Evolutionary conservation across 35 echinoderm and acorn worm genomes (phyloP), one percentile per base, ranked within the genome.

Genomic region (Heliocidaris tuberculata): DNA sequence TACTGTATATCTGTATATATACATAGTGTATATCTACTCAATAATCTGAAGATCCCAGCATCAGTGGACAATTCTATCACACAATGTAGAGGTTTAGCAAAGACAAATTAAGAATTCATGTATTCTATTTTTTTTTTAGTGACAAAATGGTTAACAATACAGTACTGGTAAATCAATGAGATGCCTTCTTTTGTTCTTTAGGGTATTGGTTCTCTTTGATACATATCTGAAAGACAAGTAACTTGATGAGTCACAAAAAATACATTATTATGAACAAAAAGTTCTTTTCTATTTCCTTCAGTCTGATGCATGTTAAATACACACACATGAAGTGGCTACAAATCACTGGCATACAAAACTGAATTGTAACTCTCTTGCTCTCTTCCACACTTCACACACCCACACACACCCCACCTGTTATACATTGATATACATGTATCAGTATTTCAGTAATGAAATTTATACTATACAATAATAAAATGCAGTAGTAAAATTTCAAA

Each of bases 391-490:
- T 3, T 3, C 35, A 42, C 35, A 42, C 35, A 42, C 35, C 35
- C 35, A 42, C 35, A 24, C 60, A 70, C 60, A 5, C 17, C 1
- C 24, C 59, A 15, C 59, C 11, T 7, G 65, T 7, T 27, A 78
- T 78, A 78, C 65, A 27, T 78, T 24, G n/a, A n/a, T n/a, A n/a
- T n/a, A n/a, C n/a, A 78, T 78, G 21, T 78, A 78, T n/a, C 65
- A 78, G 17, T 78, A 78, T 78, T 78, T 78, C 65, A 78, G 65
- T 78, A 78, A 78, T 78, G 65, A 78, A 78, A 56, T 27, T 78
- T 2, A 78, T 29, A n/a, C 7, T n/a, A 27, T 78, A 27, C 19
- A 3, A n/a, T n/a, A 78, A 27, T 4, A 78, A 27, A 27, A 78
- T 78, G 2, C 21, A 78, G 27, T 27, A n/a, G 65, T 78, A 78